Conservation (phyloP, 2,797 vertebrate genomes). For the Danio choprae region DNA sequence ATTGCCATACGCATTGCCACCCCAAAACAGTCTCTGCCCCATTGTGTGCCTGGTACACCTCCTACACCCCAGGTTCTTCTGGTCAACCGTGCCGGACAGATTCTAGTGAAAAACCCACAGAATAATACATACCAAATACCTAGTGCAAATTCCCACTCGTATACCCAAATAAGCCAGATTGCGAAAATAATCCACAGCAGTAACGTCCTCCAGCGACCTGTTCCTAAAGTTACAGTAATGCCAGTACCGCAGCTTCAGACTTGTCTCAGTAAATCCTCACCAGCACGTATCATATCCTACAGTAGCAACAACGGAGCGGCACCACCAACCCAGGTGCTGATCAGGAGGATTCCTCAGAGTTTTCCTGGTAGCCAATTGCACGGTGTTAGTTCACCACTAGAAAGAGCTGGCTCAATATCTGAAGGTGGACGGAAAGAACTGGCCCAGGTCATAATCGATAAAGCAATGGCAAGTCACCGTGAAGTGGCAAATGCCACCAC, state of each 20-base stretch:
- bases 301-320: slow-evolving; percentile 41
- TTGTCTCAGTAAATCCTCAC: slow-evolving; percentile 14
- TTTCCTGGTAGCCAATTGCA: slow-evolving; percentile 66
- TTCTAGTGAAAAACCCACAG: slow-evolving; percentile 84
- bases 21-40: slow-evolving; percentile 56
- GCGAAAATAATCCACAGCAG: slow-evolving; percentile 77
- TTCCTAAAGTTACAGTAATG: slow-evolving; percentile 66
- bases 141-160: slow-evolving; percentile 70
- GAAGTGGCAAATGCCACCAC: slow-evolving; percentile 27
- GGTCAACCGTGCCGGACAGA: slow-evolving; percentile 87
- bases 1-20: slow-evolving; percentile 73
- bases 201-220: slow-evolving; percentile 61
- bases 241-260: slow-evolving; percentile 25
- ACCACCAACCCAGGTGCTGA: slow-evolving; percentile 47
- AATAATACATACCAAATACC: slow-evolving; percentile 77
- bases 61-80: slow-evolving; percentile 80
- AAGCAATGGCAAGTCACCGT: slow-evolving; percentile 71
- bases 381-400: slow-evolving; percentile 31
- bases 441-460: slow-evolving; percentile 73
- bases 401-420: slow-evolving; percentile 5
- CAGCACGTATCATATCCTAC: slow-evolving; percentile 55
- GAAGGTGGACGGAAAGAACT: slow-evolving; percentile 51
- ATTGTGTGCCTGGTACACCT: slow-evolving; percentile 38
- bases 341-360: slow-evolving; percentile 54
- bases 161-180: slow-evolving; percentile 78